Evolutionary conservation across 2,797 vertebrate species (phyloP).

Genomic region (Enteromius trimaculatus): DNA sequence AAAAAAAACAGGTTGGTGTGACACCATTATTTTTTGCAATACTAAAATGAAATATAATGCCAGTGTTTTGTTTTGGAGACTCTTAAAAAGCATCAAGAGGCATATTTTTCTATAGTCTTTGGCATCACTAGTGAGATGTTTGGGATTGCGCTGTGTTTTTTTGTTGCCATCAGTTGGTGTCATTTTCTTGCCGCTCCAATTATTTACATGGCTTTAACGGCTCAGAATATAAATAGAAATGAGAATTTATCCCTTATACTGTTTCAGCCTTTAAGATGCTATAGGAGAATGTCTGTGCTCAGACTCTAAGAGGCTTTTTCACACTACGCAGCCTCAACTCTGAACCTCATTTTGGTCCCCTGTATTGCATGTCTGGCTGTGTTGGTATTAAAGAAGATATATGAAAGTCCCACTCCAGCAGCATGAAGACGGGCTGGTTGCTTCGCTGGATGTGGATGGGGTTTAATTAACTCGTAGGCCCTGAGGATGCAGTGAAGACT

Average conservation of each 20-base stretch:
- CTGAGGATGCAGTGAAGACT: conserved; percentile 44
- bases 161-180: neutral
- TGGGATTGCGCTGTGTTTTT: neutral
- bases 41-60: no score
- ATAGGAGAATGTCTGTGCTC: neutral
- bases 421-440: conserved; percentile 30
- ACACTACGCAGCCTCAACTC: neutral
- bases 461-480: conserved; percentile 57
- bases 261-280: neutral
- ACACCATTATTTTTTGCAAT: no score
- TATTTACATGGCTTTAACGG: neutral
- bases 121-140: neutral
- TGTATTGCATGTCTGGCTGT: conserved; percentile 14
- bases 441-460: conserved; percentile 33
- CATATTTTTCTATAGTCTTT: neutral
- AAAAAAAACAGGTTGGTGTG: no score
- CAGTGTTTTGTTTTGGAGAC: no score
- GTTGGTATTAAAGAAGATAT: conserved; percentile 45
- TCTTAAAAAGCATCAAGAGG: neutral
- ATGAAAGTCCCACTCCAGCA: conserved; percentile 34
- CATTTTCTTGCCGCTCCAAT: neutral
- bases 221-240: conserved; percentile 1
- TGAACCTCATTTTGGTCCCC: conserved; percentile 2
- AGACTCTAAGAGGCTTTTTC: conserved; percentile 4
- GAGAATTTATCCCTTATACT: neutral